Percentiles rank a stretch among this genome's conserved stretches.
These are phyloP conservation scores for Drosophila ezoana DNA, from an alignment of 2,888 invertebrate genomes.

Conservation along the genomic window DNA sequence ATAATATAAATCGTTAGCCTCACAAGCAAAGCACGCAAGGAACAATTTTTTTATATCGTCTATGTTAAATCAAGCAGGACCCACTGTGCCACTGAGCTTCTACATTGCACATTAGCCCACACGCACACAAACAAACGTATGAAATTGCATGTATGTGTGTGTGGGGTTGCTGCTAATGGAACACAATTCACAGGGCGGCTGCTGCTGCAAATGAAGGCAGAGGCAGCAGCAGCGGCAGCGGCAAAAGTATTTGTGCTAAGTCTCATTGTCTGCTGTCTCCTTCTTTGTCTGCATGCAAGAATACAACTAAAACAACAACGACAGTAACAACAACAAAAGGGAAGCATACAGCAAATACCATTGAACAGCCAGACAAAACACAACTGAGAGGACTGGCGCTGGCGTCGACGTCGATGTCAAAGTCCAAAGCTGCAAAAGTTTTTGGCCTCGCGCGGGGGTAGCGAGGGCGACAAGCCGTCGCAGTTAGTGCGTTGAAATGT, in stretches of 20 bases:
- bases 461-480: slow-evolving; percentile 49
- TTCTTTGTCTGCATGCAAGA: slow-evolving; percentile 58
- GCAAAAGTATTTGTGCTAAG: slow-evolving; percentile 45
- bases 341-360: slow-evolving; percentile 50
- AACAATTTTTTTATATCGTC: too few relatives aligned
- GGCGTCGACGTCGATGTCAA: slow-evolving; percentile 48
- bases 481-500: slow-evolving; percentile 69
- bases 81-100: slow-evolving; percentile 57
- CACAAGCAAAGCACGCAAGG: too few relatives aligned
- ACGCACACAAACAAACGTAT: slow-evolving; percentile 20
- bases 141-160: slow-evolving; percentile 48
- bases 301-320: slow-evolving; percentile 50
- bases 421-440: slow-evolving; percentile 71
- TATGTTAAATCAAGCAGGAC: not conserved
- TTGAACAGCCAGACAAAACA: slow-evolving; percentile 51
- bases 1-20: too few relatives aligned
- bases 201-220: slow-evolving; percentile 35
- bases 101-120: slow-evolving; percentile 24
- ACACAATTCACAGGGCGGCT: slow-evolving; percentile 76
- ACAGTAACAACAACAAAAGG: slow-evolving; percentile 25
- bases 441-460: slow-evolving; percentile 15
- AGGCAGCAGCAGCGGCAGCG: slow-evolving; percentile 1
- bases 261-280: slow-evolving; percentile 45
- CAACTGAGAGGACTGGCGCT: slow-evolving; percentile 39
- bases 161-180: slow-evolving; percentile 77